These are phyloP conservation scores for Sparidentex hasta DNA, from an alignment of 2,797 vertebrate species.

Conservation along the genomic window DNA sequence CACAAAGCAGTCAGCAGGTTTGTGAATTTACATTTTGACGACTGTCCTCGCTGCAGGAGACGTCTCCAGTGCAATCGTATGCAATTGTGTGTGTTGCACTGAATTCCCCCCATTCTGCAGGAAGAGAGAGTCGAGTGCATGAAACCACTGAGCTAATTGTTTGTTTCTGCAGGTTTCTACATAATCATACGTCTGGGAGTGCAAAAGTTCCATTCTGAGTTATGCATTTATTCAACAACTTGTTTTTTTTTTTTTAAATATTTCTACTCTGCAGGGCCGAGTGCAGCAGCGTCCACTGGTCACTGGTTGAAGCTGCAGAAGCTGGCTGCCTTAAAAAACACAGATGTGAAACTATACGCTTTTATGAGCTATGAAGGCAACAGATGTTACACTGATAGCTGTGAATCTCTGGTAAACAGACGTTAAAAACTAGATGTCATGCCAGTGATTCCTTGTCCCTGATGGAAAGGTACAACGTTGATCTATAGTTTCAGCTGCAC, in stretches of 20 bases:
- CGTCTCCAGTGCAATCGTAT: neutral
- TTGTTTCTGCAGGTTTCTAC: constrained; percentile 21
- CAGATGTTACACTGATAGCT: neutral
- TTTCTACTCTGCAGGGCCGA: constrained; percentile 9
- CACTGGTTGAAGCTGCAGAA: constrained; percentile 10
- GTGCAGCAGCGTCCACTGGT: neutral
- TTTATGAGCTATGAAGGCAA: neutral
- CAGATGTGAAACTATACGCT: neutral
- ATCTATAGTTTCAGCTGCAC: constrained; percentile 1
- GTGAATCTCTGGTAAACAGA: neutral
- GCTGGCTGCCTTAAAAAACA: constrained; percentile 3
- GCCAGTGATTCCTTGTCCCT: neutral
- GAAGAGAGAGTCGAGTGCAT: neutral
- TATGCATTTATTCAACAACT: constrained; percentile 16
- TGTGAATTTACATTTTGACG: neutral
- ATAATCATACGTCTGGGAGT: constrained; percentile 16
- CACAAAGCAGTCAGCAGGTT: neutral
- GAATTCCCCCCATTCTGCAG: constrained; percentile 7
- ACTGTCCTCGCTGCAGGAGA: neutral
- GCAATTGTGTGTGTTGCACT: neutral
- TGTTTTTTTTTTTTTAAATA: constrained; percentile 2
- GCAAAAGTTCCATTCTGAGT: constrained; percentile 9
- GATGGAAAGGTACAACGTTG: neutral
- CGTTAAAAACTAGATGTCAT: neutral
- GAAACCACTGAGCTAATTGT: constrained; percentile 15